Base-by-base conservation (phyloP, 2,888 invertebrate genomes). In the Dasysyrphus tricinctus region DNA sequence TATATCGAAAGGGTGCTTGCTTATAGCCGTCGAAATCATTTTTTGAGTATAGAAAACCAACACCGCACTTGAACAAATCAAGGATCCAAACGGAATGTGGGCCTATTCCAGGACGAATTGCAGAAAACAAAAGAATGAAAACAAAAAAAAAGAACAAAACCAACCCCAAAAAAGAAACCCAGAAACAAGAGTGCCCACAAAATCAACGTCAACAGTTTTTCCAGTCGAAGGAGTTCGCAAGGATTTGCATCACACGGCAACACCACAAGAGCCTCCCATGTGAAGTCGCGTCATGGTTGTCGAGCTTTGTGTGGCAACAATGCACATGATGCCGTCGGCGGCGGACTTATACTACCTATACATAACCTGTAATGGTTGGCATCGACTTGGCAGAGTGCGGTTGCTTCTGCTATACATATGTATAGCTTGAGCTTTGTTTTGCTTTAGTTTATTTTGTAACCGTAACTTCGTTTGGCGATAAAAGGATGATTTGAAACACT, bases 151-250 rank as follows among this genome's bases (percentile, higher is more conserved):
- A 0, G 12, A 51, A 29, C n/a, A 44, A 57, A 72, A 57, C 14
- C 42, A 72, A 57, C 54, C 59, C 34, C 19, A 24, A 47, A 37
- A 67, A 37, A 69, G 12, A 73, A 72, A 39, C 32, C n/a, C 19
- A 37, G 34, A 69, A 29, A n/a, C 16, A 57, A 70, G n/a, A n/a
- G 49, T 78, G 49, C 73, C 78, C 85, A 65, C 74, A 74, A 86
- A 86, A 82, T 86, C 82, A 79, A 78, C 78, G 82, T 79, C 82
- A 86, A 86, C 82, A 82, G 82, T 86, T 86, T 82, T 86, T 86
- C 74, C 86, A 86, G 70, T 82, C 82, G 74, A 86, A 82, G 86
- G 70, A 79, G 37, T 32, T 79, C 34, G 59, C 59, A 86, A 82
- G 82, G 86, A 86, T 82, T 82, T 86, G 78, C 78, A 81, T 86